Conservation (phyloP, 2,797 vertebrate species). For the Octomys mimax region DNA sequence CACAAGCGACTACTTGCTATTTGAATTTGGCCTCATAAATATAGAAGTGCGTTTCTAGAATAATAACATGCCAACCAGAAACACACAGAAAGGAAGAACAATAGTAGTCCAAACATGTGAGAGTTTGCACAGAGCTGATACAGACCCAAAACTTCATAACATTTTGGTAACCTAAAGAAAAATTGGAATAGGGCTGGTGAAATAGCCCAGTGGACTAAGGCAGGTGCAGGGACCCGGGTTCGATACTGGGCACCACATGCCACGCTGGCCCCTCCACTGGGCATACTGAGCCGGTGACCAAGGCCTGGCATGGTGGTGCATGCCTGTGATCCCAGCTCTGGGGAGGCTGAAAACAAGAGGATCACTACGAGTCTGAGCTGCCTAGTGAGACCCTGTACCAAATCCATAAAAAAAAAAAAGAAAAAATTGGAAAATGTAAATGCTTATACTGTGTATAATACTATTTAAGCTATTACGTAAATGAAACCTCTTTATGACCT, state of each 20-base stretch:
- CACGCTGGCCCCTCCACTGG: no score
- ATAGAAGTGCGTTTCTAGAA: slow-evolving; percentile 11
- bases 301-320: no score
- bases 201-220: no score
- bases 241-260: no score
- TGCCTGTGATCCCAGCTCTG: no score
- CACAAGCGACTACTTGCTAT: background rate
- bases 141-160: background rate
- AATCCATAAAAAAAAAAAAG: no score
- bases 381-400: no score
- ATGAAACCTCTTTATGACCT: slow-evolving; percentile 40
- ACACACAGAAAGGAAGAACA: slow-evolving; percentile 5
- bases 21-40: background rate
- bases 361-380: no score
- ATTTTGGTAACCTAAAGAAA: slow-evolving; percentile 44
- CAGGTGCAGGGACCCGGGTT: no score
- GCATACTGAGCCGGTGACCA: no score
- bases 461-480: slow-evolving; percentile 12
- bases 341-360: no score
- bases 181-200: background rate
- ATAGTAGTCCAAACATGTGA: background rate
- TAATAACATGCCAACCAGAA: background rate
- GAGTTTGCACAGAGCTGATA: background rate
- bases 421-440: background rate
- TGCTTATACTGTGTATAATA: background rate